A percentile compares a stretch with the other conserved stretches of the same genome.
Evolutionary conservation across 2,113 vertebrate species (phyloP).

Genomic region (Pholis gunnellus): DNA sequence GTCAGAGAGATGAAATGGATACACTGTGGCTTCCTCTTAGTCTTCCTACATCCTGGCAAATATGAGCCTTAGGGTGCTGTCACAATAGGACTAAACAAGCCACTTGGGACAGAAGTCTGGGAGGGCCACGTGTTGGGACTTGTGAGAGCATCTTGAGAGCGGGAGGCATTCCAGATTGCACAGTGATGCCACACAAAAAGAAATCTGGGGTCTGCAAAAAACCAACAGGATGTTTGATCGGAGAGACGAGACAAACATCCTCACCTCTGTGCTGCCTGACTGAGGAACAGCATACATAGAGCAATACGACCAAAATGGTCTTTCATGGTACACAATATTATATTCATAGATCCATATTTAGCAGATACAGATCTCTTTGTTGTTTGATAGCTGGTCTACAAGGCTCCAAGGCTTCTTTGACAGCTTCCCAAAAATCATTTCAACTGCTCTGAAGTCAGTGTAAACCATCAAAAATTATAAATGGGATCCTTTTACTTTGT

Average conservation of each 20-base stretch:
- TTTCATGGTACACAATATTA: background rate
- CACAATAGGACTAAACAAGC: conserved; percentile 70
- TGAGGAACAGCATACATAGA: background rate
- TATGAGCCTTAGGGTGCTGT: conserved; percentile 62
- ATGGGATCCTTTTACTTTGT: too few relatives aligned
- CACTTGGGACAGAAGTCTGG: conserved; percentile 52
- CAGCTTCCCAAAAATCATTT: too few relatives aligned
- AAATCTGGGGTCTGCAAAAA: conserved; percentile 7
- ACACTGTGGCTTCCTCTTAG: conserved; percentile 52
- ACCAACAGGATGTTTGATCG: conserved; percentile 48
- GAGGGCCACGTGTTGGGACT: conserved; percentile 63
- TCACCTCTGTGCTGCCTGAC: conserved; percentile 30
- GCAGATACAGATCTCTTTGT: too few relatives aligned
- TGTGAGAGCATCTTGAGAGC: conserved; percentile 47
- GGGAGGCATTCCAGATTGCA: conserved; percentile 60
- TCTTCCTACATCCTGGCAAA: conserved; percentile 53
- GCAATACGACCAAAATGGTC: background rate
- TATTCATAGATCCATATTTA: too few relatives aligned
- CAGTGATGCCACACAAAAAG: conserved; percentile 47
- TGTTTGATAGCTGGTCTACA: too few relatives aligned
- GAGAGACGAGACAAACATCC: conserved; percentile 2
- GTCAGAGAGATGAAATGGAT: conserved; percentile 58
- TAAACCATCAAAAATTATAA: too few relatives aligned
- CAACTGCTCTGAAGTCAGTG: too few relatives aligned
- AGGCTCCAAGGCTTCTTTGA: too few relatives aligned